phyloP scores from a whole-genome alignment of 2,797 vertebrate species.

The Tiaroga cobitis region DNA sequence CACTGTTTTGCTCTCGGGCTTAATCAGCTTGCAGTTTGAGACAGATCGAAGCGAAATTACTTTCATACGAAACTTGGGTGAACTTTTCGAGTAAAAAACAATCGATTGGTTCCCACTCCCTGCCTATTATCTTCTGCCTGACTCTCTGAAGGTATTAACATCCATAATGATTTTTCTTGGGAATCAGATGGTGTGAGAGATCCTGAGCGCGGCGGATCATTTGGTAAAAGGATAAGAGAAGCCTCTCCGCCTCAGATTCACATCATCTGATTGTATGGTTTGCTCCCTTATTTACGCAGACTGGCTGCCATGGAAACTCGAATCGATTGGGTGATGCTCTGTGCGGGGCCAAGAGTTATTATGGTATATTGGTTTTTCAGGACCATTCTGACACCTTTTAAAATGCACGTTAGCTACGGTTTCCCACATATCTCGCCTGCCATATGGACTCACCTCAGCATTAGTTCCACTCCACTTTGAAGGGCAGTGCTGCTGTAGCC shows the following conservation, averaged over 20 bases:
- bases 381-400: constrained; percentile 59
- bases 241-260: constrained; percentile 48
- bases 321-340: constrained; percentile 68
- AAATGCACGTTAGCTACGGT: constrained; percentile 65
- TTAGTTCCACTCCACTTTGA: constrained; percentile 74
- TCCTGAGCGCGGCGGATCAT: constrained; percentile 30
- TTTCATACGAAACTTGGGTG: constrained; percentile 40
- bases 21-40: constrained; percentile 50
- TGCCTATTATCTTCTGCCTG: constrained; percentile 45
- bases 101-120: constrained; percentile 51
- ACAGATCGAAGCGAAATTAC: constrained; percentile 44
- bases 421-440: constrained; percentile 58
- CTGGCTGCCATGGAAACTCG: constrained; percentile 70
- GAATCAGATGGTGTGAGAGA: constrained; percentile 30
- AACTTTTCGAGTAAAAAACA: constrained; percentile 52
- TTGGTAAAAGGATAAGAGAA: constrained; percentile 43
- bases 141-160: constrained; percentile 52
- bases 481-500: constrained; percentile 54
- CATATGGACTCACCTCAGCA: constrained; percentile 64
- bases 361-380: constrained; percentile 67
- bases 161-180: constrained; percentile 47
- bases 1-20: constrained; percentile 34
- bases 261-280: constrained; percentile 62
- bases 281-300: constrained; percentile 60
- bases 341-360: constrained; percentile 66